These are phyloP conservation scores for Apodemia hepburni DNA, from an alignment of 2,888 invertebrate species.

Conservation along the genomic window DNA sequence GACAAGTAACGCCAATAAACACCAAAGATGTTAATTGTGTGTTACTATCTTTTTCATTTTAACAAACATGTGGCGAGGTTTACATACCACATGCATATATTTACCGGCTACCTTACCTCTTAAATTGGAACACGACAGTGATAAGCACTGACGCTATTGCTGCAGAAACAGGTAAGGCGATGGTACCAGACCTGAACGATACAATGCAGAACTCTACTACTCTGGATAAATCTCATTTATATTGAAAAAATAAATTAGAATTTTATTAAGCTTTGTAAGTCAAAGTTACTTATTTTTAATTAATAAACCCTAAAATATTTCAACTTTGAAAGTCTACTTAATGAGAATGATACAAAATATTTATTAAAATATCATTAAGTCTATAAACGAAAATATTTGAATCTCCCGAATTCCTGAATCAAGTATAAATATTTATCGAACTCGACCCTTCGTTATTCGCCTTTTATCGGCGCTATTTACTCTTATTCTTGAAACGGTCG, in stretches of 20 bases:
- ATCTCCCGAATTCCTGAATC: neutral
- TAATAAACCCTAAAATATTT: neutral
- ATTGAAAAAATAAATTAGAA: neutral
- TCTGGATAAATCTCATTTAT: too few species aligned
- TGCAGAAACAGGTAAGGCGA: too few species aligned
- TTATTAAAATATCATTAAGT: neutral
- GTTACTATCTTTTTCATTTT: too few species aligned
- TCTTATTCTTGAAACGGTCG: neutral
- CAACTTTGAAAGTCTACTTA: neutral
- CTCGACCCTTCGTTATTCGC: conserved; percentile 4
- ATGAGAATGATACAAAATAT: neutral
- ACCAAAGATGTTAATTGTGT: too few species aligned
- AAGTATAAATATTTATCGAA: conserved; percentile 2
- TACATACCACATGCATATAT: too few species aligned
- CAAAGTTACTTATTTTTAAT: neutral
- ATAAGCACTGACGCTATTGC: too few species aligned
- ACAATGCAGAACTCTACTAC: too few species aligned
- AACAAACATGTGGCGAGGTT: too few species aligned
- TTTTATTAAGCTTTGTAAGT: neutral
- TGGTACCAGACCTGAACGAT: too few species aligned
- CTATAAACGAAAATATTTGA: neutral
- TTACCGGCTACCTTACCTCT: too few species aligned
- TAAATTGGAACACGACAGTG: too few species aligned
- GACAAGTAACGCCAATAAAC: too few species aligned
- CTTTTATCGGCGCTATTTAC: neutral